A percentile compares a stretch with the other conserved stretches of the same genome.
Evolutionary conservation across 2,888 invertebrate genomes (phyloP).

Genomic region (Cabera pusaria): DNA sequence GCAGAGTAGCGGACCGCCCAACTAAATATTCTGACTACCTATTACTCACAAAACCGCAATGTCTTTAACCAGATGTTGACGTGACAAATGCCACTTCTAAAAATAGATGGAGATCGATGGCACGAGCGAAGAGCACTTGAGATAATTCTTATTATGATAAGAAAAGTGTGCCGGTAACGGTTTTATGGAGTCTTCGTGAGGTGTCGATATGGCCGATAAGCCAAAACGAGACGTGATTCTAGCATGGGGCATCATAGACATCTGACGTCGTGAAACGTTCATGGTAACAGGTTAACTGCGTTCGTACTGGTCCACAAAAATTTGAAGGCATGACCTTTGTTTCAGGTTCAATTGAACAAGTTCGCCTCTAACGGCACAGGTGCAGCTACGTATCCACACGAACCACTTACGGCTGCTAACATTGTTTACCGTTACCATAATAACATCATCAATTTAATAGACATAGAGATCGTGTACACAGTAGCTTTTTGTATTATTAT

Average conservation of each 20-base stretch:
- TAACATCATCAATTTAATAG: conserved; percentile 30
- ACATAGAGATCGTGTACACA: conserved; percentile 25
- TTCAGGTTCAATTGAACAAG: conserved; percentile 27
- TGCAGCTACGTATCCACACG: conserved; percentile 18
- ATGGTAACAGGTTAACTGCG: conserved; percentile 9
- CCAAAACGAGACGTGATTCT: conserved; percentile 21
- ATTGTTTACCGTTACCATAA: conserved; percentile 36
- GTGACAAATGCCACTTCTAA: conserved; percentile 39
- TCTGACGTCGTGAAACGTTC: conserved; percentile 5
- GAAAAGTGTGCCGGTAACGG: conserved; percentile 44
- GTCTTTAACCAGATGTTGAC: conserved; percentile 34
- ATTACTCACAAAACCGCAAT: conserved; percentile 31
- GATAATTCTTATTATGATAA: conserved; percentile 32
- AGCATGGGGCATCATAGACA: too few species aligned
- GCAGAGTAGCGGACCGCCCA: conserved; percentile 40
- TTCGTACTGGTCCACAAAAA: conserved; percentile 19
- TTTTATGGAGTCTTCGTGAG: conserved; percentile 40
- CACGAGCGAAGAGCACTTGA: conserved; percentile 28
- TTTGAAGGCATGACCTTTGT: conserved; percentile 22
- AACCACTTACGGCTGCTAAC: conserved; percentile 26
- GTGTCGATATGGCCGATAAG: conserved; percentile 39
- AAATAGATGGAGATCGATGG: conserved; percentile 30
- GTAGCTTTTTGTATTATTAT: conserved; percentile 10
- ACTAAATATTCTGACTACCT: conserved; percentile 37
- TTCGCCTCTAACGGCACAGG: conserved; percentile 28